Base-by-base conservation (phyloP, 2,113 vertebrate genomes). In the Aphyosemion australe region DNA sequence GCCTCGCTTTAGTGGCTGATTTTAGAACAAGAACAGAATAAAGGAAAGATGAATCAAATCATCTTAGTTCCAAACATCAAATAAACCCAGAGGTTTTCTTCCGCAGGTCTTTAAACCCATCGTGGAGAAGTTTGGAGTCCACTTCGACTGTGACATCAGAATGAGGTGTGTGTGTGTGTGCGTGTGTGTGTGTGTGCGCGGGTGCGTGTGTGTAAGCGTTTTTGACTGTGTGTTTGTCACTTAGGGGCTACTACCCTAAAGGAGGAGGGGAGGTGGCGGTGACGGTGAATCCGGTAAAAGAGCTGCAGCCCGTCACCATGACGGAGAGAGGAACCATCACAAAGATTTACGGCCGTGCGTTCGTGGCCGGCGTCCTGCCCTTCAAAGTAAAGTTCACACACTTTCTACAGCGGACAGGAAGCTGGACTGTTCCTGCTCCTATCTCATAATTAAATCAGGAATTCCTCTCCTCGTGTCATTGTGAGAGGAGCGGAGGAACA, bases 221-320 rank as follows among this genome's bases (percentile, higher is more conserved):
- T 60, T 8, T 53, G 13, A 43, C 2, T 34, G 5, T 51, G 32
- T 71, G 21, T 61, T 7, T 53, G 49, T 72, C 18, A n/a, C 9
- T 48, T 62, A 99, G 97, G 83, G 97, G 97, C 18, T 99, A 96
- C 90, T 99, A 98, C 73, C 97, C 97, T 47, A 95, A 95, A 76
- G 97, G 97, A 12, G 97, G 97, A 0, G 97, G 97, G 9, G 95
- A 98, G 87, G 93, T 99, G 59, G 18, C 91, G 34, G 71, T 95
- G 54, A 93, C 76, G 15, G 93, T 95, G 65, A 93, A 93, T 15
- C 96, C 97, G 1, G 83, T 97, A 60, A 97, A 95, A 74, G 93
- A 95, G 63, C 72, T 99, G 82, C 95, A 68, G 59, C 94, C 97
- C 2, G 82, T 99, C 73, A 92, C 84, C 75, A 88, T 99, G 90